Base-by-base conservation (phyloP, 2,113 vertebrate genomes). In the Sialia sialis region DNA sequence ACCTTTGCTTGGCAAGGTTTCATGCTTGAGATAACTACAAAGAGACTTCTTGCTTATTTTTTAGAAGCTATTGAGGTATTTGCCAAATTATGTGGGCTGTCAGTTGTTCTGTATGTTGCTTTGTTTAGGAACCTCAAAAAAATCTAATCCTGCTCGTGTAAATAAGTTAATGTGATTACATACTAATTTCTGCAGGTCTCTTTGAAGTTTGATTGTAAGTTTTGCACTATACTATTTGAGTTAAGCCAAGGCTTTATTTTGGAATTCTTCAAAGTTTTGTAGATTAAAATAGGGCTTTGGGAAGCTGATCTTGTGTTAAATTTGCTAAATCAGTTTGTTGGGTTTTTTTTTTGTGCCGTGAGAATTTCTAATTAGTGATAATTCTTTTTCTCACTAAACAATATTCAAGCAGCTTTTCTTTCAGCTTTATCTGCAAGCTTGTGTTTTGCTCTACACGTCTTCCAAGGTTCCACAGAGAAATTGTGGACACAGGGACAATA, bases 341-440 rank as follows among this genome's bases (percentile, higher is more conserved):
- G 10, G 10, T 11, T 10, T 51, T 27, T 70, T 44, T 25, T 51
- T 13, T 41, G 6, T 67, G 13, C 21, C 0, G 0, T 30, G 16
- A 14, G 9, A 43, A 6, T 46, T 58, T 89, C 29, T 91, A n/a
- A 38, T 38, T 17, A 25, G 10, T 4, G 11, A 8, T 30, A 29
- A 39, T 4, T 16, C 14, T 23, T 82, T 62, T 27, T 16, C 55
- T 79, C 13, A 16, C 4, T 56, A 5, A 22, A 11, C 0, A 52
- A 2, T 44, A 30, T 16, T 7, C 12, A 36, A 62, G 7, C 10
- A 62, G 15, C 11, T 83, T 74, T 89, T 75, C 68, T 12, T 43
- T 55, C 20, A 59, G 25, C 17, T 70, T 70, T 49, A 16, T 36
- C 11, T 77, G 10, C 12, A 58, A 11, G 6, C 34, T 44, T 86